Evolutionary conservation across 2,797 vertebrate species (phyloP), one percentile per base, ranked within the genome.

Genomic region (Philypnodon macrostomus): DNA sequence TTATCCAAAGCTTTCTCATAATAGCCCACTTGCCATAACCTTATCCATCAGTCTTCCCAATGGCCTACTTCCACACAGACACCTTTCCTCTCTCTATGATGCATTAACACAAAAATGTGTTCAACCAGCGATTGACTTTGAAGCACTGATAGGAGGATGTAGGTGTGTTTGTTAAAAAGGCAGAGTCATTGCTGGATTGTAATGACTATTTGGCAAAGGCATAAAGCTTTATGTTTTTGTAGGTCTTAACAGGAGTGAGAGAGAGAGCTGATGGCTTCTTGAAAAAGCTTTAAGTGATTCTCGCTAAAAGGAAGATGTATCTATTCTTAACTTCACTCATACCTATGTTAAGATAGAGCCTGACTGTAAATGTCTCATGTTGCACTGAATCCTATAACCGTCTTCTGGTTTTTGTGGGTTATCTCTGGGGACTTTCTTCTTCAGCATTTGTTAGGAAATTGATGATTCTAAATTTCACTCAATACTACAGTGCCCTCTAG

Each of bases 31-130:
- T 74, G 79, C 63, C 62, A 45, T 77, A 70, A 82, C 66, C 62
- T 72, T 58, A 65, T 66, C 67, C 71, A 85, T 87, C 81, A 75
- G 73, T 87, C 77, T 78, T 80, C 65, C 47, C 72, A 59, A 75
- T 70, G 73, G 79, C 76, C 72, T 65, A 60, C 67, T 81, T 75
- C 51, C 47, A 65, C 57, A 70, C 27, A 12, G 63, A 67, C 64
- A 58, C 73, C 49, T 42, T 51, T 42, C 61, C 60, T 60, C 47
- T 55, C 57, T 17, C 63, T 30, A 38, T 58, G 53, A 70, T 75
- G 70, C 66, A 80, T 77, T 80, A 66, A 62, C 48, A 45, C 64
- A 69, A 63, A 75, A 77, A 75, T 52, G 59, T 48, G 63, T 74
- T 73, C 69, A 79, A 81, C 53, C 70, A 65, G 65, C 67, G 48